Percentiles rank a stretch among this genome's conserved stretches.
phyloP scores from a whole-genome alignment of 1,140 invertebrate genomes.

The Augochlora pura region DNA sequence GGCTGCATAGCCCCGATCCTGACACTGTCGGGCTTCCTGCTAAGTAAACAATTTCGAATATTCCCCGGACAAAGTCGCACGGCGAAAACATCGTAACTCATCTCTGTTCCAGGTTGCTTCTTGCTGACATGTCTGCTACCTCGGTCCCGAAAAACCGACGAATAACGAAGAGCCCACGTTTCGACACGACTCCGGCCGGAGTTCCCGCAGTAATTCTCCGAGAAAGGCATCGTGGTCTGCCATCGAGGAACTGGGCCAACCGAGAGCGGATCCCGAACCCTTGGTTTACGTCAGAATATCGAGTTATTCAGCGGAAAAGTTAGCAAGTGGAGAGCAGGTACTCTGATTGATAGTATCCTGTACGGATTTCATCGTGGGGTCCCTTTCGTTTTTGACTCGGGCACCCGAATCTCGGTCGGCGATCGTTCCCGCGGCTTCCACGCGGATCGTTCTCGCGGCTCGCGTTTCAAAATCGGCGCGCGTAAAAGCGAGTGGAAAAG shows the following conservation, averaged over 20 bases:
- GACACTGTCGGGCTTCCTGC: slow-evolving; percentile 69
- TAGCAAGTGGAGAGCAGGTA: background rate
- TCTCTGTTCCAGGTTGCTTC: slow-evolving; percentile 65
- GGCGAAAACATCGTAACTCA: background rate
- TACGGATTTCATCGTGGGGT: background rate
- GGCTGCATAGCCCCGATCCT: slow-evolving; percentile 77
- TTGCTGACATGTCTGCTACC: slow-evolving; percentile 65
- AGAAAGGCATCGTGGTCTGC: background rate
- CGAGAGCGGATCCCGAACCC: background rate
- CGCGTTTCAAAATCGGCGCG: background rate
- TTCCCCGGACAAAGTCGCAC: background rate
- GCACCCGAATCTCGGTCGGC: too few species aligned
- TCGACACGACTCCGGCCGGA: background rate
- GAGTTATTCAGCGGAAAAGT: background rate
- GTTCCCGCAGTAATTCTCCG: background rate
- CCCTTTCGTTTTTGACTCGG: too few species aligned
- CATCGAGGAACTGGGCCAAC: background rate
- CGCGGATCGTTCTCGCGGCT: too few species aligned
- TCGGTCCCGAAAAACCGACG: slow-evolving; percentile 55
- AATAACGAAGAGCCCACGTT: slow-evolving; percentile 36
- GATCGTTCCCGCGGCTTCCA: too few species aligned
- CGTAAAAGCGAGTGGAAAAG: slow-evolving; percentile 1
- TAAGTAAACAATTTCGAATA: slow-evolving; percentile 72
- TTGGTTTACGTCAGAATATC: slow-evolving; percentile 1
- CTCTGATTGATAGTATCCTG: slow-evolving; percentile 3